Evolutionary conservation across 2,888 invertebrate genomes (phyloP), one percentile per base, ranked within the genome.

Genomic region (Gymnocheta viridis): DNA sequence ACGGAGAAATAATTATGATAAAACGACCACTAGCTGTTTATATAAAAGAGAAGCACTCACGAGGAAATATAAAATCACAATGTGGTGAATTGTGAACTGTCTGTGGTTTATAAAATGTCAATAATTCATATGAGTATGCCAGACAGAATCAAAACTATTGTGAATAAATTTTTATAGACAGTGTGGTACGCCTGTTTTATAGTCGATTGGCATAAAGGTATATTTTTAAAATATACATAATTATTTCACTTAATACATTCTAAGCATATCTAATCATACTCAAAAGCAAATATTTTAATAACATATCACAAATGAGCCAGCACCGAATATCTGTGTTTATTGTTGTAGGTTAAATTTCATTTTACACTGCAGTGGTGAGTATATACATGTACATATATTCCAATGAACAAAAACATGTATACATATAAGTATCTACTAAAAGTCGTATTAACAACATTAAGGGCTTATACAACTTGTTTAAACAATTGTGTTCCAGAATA

Each of bases 71-170:
- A 51, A 70, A 77, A 72, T 67, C 70, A 58, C 67, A 77, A 77
- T 80, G 80, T 80, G 80, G 80, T 83, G 83, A 80, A 72, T 83
- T 80, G 70, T 44, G 58, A 72, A 72, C 54, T 72, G 54, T 35
- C 35, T 54, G 27, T 51, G 73, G 12, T 82, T 82, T 78, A 73
- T 78, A 73, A 73, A 77, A 82, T 70, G 67, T 72, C 78, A 67
- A 82, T 54, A 72, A 72, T 66, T 77, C 4, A 22, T 38, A 38
- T 44, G 58, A 47, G 70, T 17, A 17, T 29, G 22, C 27, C 47
- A 51, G 27, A 19, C 41, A 38, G 54, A 51, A 38, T 41, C 17
- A 62, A 73, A 62, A 44, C 51, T 62, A 83, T 83, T 83, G 83
- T 83, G 83, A 83, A 83, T 83, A 56, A 22, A 38, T 49, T 10